These are phyloP conservation scores for Pogonomyrmex californicus DNA, from an alignment of 1,140 invertebrate species.

Conservation along the genomic window DNA sequence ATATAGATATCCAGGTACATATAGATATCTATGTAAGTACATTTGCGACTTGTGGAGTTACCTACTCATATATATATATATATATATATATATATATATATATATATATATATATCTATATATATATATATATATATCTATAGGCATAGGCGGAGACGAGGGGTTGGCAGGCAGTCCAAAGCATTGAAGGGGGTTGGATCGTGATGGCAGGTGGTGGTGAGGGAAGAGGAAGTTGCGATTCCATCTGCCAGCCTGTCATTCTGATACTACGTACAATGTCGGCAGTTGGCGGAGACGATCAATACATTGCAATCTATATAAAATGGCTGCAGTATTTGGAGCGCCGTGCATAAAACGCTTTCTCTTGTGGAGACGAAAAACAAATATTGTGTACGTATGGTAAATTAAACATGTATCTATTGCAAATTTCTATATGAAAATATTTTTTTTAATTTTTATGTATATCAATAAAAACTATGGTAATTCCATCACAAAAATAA, in stretches of 20 bases:
- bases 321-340: constrained; percentile 85
- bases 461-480: constrained; percentile 5
- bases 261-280: constrained; percentile 85
- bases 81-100: no score
- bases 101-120: no score
- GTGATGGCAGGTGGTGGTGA: constrained; percentile 78
- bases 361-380: constrained; percentile 29
- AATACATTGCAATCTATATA: constrained; percentile 87
- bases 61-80: constrained; percentile 65
- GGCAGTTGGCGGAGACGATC: constrained; percentile 84
- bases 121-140: constrained; percentile 42
- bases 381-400: constrained; percentile 6
- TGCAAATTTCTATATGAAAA: not conserved
- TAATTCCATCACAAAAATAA: not conserved
- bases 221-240: constrained; percentile 84
- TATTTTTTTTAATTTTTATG: constrained; percentile 23
- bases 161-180: constrained; percentile 81
- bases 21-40: constrained; percentile 24
- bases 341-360: constrained; percentile 72
- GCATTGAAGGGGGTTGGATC: constrained; percentile 80
- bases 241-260: constrained; percentile 87
- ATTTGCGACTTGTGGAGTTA: constrained; percentile 33
- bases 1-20: no score
- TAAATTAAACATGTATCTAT: constrained; percentile 24
- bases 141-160: constrained; percentile 84